A percentile compares a stretch with the other conserved stretches of the same genome.
Evolutionary conservation across 2,888 invertebrate genomes (phyloP).

Genomic region (Melikaiella ostensackeni): DNA sequence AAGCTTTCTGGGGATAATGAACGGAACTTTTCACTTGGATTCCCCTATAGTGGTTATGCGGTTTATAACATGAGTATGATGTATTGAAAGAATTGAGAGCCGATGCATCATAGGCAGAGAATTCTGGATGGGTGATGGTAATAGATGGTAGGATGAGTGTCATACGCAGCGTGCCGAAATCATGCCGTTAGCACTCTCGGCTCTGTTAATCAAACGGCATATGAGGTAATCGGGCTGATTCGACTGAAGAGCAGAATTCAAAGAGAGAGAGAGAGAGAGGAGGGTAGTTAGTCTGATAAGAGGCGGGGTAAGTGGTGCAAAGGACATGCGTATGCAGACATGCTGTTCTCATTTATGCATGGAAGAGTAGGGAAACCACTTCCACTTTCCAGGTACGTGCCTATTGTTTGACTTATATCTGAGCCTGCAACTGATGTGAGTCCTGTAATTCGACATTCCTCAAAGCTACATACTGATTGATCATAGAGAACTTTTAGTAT

Average conservation of each 20-base stretch:
- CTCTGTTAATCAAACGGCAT: constrained; percentile 72
- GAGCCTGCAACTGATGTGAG: constrained; percentile 13
- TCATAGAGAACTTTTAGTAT: neutral
- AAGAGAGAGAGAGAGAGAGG: constrained; percentile 16
- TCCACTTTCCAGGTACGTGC: constrained; percentile 44
- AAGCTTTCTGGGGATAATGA: no score
- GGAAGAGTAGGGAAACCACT: constrained; percentile 49
- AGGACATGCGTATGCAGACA: constrained; percentile 46
- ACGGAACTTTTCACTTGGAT: no score
- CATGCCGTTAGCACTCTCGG: constrained; percentile 66
- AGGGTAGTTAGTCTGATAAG: constrained; percentile 40
- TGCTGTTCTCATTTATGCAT: neutral
- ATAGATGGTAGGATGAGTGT: constrained; percentile 71
- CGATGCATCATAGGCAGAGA: neutral
- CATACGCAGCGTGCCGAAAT: constrained; percentile 68
- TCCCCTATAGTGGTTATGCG: no score
- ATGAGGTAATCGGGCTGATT: constrained; percentile 45
- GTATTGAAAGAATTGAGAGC: neutral
- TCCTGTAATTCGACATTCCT: constrained; percentile 47
- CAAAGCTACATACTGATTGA: neutral
- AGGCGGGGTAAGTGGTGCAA: constrained; percentile 46
- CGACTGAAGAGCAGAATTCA: constrained; percentile 17
- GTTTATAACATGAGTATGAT: neutral
- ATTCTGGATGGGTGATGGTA: constrained; percentile 50
- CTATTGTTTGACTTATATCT: constrained; percentile 50